Percentiles rank a stretch among this genome's conserved stretches.
phyloP scores from a whole-genome alignment of 2,888 invertebrate genomes.

The Leptinotarsa tumamoca region DNA sequence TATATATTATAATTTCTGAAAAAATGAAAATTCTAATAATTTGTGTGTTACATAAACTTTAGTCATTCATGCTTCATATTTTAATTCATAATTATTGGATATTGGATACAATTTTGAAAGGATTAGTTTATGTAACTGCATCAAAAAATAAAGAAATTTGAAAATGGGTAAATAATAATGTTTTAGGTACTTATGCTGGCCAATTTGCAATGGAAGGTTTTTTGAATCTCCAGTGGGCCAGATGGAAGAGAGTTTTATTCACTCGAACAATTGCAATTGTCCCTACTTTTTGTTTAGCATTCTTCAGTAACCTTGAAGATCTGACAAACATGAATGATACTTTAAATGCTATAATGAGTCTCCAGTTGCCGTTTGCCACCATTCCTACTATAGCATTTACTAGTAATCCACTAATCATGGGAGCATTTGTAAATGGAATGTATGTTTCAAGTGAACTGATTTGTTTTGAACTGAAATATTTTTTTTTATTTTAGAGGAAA shows the following conservation, averaged over 20 bases:
- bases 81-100: too few species aligned
- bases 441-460: slow-evolving; percentile 67
- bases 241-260: slow-evolving; percentile 86
- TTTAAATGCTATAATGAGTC: slow-evolving; percentile 87
- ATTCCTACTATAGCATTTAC: slow-evolving; percentile 90
- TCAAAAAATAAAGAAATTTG: slow-evolving; percentile 34
- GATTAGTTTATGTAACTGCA: too few species aligned
- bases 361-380: slow-evolving; percentile 89
- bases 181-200: slow-evolving; percentile 79
- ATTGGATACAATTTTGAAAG: too few species aligned
- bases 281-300: slow-evolving; percentile 78
- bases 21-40: too few species aligned
- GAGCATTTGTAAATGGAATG: slow-evolving; percentile 85
- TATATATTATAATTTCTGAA: too few species aligned
- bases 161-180: neutral
- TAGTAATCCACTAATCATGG: slow-evolving; percentile 83
- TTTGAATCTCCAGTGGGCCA: slow-evolving; percentile 84
- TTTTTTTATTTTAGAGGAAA: slow-evolving; percentile 71
- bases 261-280: slow-evolving; percentile 87
- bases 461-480: neutral
- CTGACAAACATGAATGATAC: slow-evolving; percentile 86
- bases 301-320: slow-evolving; percentile 76
- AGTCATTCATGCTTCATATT: too few species aligned
- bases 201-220: slow-evolving; percentile 93
- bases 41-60: too few species aligned